Base-by-base conservation (phyloP, 2,113 vertebrate genomes). In the Nothobranchius kuhntae region DNA sequence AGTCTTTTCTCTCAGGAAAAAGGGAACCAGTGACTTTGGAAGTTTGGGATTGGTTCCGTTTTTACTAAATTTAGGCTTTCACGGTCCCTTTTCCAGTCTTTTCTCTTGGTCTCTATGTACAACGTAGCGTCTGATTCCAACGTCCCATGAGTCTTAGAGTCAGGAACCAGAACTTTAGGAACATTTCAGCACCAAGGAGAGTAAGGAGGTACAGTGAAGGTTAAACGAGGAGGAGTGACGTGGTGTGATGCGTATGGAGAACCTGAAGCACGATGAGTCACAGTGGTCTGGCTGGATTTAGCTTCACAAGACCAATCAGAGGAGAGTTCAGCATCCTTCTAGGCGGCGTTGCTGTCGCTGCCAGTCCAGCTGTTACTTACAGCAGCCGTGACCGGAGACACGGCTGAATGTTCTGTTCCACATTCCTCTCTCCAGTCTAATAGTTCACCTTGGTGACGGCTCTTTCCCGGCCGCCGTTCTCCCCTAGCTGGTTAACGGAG, bases 371-470 rank as follows among this genome's bases (percentile, higher is more conserved):
- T 68, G 35, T 71, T 76, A 74, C 61, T 45, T 68, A 76, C 72
- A 77, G 67, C 68, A 58, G 50, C 65, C 10, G 52, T 53, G 57
- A 69, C 12, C 60, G 38, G 17, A 64, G 13, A 1, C 61, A 17
- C 1, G 66, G 71, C 80, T 63, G 70, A 50, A 26, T 13, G 52
- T 30, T 0, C 0, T 30, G 44, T 46, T 66, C 52, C 46, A 24
- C 21, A 4, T 48, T 57, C 26, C 44, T 56, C 47, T 54, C 45
- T 24, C 38, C 47, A 6, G 51, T 77, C 93, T 93, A 98, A 91
- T 97, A 96, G 92, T 95, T 95, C 89, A 96, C 93, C 91, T 96
- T 96, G 71, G 95, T 95, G 68, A 95, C 91, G 0, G 94, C 92
- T 59, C 97, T 87, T 75, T 99, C 97, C 11, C 97, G 93, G 12